Base-by-base conservation (phyloP, 2,113 vertebrate genomes). In the Tachycineta bicolor region DNA sequence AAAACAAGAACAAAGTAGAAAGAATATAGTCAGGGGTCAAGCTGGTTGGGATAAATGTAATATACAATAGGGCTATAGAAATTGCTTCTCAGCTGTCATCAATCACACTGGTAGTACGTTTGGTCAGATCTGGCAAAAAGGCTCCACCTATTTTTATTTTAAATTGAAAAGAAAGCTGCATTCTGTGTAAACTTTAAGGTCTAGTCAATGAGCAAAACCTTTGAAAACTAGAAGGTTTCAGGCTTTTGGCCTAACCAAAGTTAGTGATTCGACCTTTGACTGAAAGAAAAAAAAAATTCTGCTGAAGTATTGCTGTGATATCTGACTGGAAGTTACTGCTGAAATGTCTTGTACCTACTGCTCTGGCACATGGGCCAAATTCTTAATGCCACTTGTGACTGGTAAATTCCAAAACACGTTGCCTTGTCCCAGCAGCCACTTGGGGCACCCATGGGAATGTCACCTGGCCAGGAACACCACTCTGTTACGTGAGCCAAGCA, bases 401-500 rank as follows among this genome's bases (percentile, higher is more conserved):
- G 24, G 20, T 59, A 28, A 46, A 56, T 83, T 69, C 19, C 41
- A 33, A 33, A 71, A 86, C 26, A 24, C 9, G 2, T 8, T 77
- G 20, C 49, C 43, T 29, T 28, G 31, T 39, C 26, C 33, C 53
- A 80, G 37, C 33, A 94, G 49, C 23, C 18, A 9, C 0, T 0
- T 23, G 14, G 10, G 33, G 2, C 28, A 76, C 17, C 28, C 31
- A 11, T 2, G 24, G 37, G 6, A 10, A 5, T 4, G 11, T 31
- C 25, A 59, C 6, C 33, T 34, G 28, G 5, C 49, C 68, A 69
- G 26, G 44, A 86, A 15, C n/a, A 49, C 16, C 14, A 26, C 26
- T 14, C 34, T 0, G 0, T 16, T 44, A 13, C 1, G 0, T 22
- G 33, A 77, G 10, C 1, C 1, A 86, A 83, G 39, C 17, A 76